A percentile compares a stretch with the other conserved stretches of the same genome.
These are phyloP conservation scores for Euplexia lucipara DNA, from an alignment of 2,888 invertebrate species.

Conservation along the genomic window DNA sequence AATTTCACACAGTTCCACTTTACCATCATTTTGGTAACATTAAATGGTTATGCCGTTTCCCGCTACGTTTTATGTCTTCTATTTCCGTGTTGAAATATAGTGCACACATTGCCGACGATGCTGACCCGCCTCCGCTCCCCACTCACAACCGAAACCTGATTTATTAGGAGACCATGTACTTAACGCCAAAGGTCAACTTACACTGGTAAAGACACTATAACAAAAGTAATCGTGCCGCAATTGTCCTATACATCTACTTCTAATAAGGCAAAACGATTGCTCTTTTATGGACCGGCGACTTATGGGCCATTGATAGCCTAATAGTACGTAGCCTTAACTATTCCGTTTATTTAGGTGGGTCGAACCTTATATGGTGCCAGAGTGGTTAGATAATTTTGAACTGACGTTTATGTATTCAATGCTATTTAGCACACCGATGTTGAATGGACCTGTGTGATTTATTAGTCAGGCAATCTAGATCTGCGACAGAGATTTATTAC, in stretches of 20 bases:
- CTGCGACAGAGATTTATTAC: constrained; percentile 34
- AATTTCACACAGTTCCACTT: constrained; percentile 32
- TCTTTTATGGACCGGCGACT: constrained; percentile 52
- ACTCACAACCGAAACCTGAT: constrained; percentile 26
- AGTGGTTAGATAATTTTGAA: constrained; percentile 15
- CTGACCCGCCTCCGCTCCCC: constrained; percentile 49
- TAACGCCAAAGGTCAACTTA: constrained; percentile 34
- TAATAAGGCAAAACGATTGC: constrained; percentile 65
- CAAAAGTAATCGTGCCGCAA: constrained; percentile 59
- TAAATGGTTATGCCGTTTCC: constrained; percentile 38
- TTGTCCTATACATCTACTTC: constrained; percentile 56
- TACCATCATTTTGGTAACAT: constrained; percentile 41
- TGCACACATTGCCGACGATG: constrained; percentile 43
- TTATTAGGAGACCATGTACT: constrained; percentile 18
- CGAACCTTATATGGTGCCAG: constrained; percentile 6
- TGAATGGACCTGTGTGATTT: constrained; percentile 16
- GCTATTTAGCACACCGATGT: constrained; percentile 17
- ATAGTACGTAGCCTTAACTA: constrained; percentile 31
- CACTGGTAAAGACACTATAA: constrained; percentile 41
- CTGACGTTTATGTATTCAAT: constrained; percentile 20
- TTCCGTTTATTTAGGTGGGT: constrained; percentile 41
- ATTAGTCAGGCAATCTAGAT: constrained; percentile 21
- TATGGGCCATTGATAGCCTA: constrained; percentile 54
- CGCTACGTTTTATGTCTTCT: constrained; percentile 55
- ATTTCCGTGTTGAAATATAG: constrained; percentile 52